Evolutionary conservation across 2,888 invertebrate genomes (phyloP).

Genomic region (Tineola bisselliella): DNA sequence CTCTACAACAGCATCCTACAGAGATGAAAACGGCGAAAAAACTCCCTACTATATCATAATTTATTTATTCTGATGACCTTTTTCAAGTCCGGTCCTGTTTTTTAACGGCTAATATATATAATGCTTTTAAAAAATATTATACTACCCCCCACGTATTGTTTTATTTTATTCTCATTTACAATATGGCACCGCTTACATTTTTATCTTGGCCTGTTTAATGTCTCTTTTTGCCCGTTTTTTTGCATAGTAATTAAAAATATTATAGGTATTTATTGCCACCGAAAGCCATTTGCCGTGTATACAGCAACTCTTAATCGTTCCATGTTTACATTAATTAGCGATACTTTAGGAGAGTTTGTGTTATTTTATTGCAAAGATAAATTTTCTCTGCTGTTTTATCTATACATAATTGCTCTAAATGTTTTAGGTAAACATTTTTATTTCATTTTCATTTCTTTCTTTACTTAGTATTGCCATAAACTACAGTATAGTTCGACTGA

Average conservation of each 20-base stretch:
- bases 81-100: slow-evolving; percentile 45
- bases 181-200: slow-evolving; percentile 42
- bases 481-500: no score
- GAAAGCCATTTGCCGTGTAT: slow-evolving; percentile 56
- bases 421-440: background rate
- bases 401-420: background rate
- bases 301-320: slow-evolving; percentile 57
- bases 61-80: slow-evolving; percentile 63
- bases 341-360: slow-evolving; percentile 56
- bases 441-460: background rate
- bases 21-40: slow-evolving; percentile 42
- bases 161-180: slow-evolving; percentile 52
- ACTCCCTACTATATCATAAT: slow-evolving; percentile 59
- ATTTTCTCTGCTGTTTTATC: slow-evolving; percentile 11
- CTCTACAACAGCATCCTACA: slow-evolving; percentile 29
- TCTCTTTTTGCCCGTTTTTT: slow-evolving; percentile 32
- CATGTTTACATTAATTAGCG: slow-evolving; percentile 66
- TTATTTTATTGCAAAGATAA: slow-evolving; percentile 54
- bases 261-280: slow-evolving; percentile 62
- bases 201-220: slow-evolving; percentile 58
- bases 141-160: slow-evolving; percentile 18
- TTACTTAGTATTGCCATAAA: background rate
- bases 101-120: slow-evolving; percentile 45
- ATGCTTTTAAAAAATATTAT: slow-evolving; percentile 40
- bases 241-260: slow-evolving; percentile 60